A percentile compares a stretch with the other conserved stretches of the same genome.
phyloP scores from a whole-genome alignment of 2,797 vertebrate genomes.

The Heterohyrax brucei region DNA sequence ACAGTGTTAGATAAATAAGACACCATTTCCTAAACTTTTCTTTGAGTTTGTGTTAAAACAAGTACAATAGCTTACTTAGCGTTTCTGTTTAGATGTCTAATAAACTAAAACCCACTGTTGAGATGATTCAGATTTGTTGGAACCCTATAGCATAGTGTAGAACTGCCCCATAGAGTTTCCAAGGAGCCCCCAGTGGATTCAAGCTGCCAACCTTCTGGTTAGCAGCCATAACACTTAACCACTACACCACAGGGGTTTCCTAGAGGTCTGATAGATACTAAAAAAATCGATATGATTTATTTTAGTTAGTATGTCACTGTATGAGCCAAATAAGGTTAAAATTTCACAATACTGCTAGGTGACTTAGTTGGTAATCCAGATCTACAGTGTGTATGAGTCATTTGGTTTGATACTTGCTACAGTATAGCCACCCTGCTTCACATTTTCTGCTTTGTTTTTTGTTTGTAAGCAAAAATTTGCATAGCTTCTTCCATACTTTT shows the following conservation, averaged over 20 bases:
- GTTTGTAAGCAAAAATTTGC: neutral
- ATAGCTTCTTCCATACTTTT: neutral
- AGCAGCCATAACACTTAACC: too few species aligned
- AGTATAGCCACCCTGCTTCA: neutral
- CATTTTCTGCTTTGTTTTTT: neutral
- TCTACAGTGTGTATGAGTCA: neutral
- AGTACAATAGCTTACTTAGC: neutral
- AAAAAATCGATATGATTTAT: neutral
- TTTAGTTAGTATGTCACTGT: neutral
- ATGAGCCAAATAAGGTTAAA: neutral
- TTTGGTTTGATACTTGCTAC: neutral
- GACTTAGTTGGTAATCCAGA: neutral
- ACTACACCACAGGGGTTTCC: too few species aligned
- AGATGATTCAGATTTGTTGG: too few species aligned
- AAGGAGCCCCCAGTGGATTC: too few species aligned
- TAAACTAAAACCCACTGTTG: neutral
- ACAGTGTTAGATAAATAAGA: too few species aligned
- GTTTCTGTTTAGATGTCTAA: neutral
- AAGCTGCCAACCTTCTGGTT: too few species aligned
- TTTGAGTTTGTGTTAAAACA: neutral
- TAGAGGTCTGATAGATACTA: too few species aligned
- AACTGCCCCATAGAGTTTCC: too few species aligned
- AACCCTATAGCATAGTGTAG: too few species aligned
- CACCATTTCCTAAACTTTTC: neutral
- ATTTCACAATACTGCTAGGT: neutral